Percentiles rank a stretch among this genome's conserved stretches.
Evolutionary conservation across 2,888 invertebrate species (phyloP).

Genomic region (Marasmarcha lunaedactyla): DNA sequence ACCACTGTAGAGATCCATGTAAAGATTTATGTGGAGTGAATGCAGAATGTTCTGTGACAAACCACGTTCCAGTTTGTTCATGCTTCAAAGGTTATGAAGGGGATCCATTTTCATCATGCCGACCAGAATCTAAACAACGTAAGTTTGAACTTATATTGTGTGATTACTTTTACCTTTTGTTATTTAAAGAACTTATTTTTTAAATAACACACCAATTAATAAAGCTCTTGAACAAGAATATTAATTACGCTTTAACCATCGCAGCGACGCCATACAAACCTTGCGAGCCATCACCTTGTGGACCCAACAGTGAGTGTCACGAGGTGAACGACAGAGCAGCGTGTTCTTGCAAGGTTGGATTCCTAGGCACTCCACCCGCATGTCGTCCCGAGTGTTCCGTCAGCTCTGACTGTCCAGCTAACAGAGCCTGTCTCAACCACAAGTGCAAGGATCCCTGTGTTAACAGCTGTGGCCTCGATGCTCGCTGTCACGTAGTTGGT

Average conservation of each 20-base stretch:
- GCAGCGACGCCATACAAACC: slow-evolving; percentile 58
- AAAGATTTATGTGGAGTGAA: slow-evolving; percentile 86
- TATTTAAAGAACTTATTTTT: not conserved
- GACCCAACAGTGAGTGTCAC: slow-evolving; percentile 80
- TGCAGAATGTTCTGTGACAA: slow-evolving; percentile 84
- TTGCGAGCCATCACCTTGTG: slow-evolving; percentile 83
- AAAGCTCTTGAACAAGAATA: no score
- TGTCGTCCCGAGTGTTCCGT: slow-evolving; percentile 83
- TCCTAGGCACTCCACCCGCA: slow-evolving; percentile 78
- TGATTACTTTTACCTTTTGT: not conserved
- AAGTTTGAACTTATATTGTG: slow-evolving; percentile 36
- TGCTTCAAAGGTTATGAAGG: slow-evolving; percentile 83
- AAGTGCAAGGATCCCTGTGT: slow-evolving; percentile 83
- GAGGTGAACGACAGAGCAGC: slow-evolving; percentile 77
- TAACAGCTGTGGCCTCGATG: slow-evolving; percentile 82
- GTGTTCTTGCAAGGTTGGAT: slow-evolving; percentile 79
- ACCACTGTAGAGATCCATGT: slow-evolving; percentile 89
- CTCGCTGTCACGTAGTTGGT: slow-evolving; percentile 81
- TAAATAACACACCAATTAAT: not conserved
- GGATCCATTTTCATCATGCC: slow-evolving; percentile 86
- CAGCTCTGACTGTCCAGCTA: slow-evolving; percentile 80
- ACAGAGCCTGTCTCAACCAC: slow-evolving; percentile 79
- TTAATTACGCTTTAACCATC: no score
- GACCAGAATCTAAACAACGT: slow-evolving; percentile 68
- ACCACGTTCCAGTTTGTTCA: slow-evolving; percentile 86